phyloP scores from a whole-genome alignment of 2,888 invertebrate species.

The Slavum lentiscoides region DNA sequence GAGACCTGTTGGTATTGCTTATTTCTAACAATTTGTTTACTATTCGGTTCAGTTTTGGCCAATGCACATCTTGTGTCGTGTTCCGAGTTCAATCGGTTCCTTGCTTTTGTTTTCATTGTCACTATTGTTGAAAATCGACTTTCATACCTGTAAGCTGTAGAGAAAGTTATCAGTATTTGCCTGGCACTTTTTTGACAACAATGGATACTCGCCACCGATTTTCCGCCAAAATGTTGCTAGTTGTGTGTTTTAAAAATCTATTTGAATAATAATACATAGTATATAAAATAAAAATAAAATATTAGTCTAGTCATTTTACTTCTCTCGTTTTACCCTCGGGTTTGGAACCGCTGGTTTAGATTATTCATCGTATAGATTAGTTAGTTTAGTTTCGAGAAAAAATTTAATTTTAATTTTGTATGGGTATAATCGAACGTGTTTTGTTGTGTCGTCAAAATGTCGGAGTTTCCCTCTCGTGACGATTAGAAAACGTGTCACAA shows the following conservation, averaged over 20 bases:
- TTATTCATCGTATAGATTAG: too few species aligned
- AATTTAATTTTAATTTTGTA: too few species aligned
- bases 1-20: conserved; percentile 22
- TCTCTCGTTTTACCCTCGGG: too few species aligned
- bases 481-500: too few species aligned
- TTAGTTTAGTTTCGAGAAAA: too few species aligned
- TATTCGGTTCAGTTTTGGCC: conserved; percentile 4
- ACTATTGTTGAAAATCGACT: background rate
- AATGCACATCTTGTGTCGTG: conserved; percentile 8
- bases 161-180: conserved; percentile 11
- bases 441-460: too few species aligned
- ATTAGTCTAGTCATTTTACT: too few species aligned
- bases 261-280: background rate
- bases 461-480: too few species aligned
- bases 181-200: background rate
- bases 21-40: conserved; percentile 10
- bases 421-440: too few species aligned
- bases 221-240: conserved; percentile 7
- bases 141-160: conserved; percentile 12
- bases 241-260: conserved; percentile 20
- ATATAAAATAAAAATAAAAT: too few species aligned
- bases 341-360: too few species aligned
- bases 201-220: conserved; percentile 15
- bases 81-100: conserved; percentile 17
- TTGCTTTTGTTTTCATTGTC: conserved; percentile 4